Evolutionary conservation across 2,797 vertebrate species (phyloP).

Genomic region (Arremon aurantiirostris): DNA sequence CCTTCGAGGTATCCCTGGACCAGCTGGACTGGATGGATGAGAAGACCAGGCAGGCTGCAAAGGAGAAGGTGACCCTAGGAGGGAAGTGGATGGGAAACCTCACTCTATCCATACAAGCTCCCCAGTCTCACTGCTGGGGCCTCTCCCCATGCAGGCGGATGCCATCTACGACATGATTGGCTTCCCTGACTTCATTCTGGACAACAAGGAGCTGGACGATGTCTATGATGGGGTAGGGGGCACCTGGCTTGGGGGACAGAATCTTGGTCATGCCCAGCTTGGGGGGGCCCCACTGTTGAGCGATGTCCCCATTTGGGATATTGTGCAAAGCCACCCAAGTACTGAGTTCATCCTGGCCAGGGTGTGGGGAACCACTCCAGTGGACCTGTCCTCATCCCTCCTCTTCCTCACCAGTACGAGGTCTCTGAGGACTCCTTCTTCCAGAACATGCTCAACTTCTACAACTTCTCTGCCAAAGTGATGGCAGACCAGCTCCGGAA

Average conservation of each 20-base stretch:
- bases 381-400: background rate
- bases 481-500: constrained; percentile 97
- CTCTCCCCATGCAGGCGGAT: constrained; percentile 81
- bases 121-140: background rate
- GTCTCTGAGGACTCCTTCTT: constrained; percentile 95
- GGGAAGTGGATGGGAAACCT: background rate
- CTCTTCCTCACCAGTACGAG: constrained; percentile 82
- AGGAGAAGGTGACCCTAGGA: constrained; percentile 85
- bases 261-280: background rate
- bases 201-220: constrained; percentile 92
- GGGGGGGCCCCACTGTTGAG: background rate
- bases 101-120: background rate
- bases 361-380: background rate
- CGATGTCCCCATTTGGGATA: rapidly evolving
- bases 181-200: constrained; percentile 96
- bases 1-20: constrained; percentile 87
- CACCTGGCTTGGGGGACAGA: background rate
- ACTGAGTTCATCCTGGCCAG: background rate
- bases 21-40: constrained; percentile 92
- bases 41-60: constrained; percentile 87
- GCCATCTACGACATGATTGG: constrained; percentile 98
- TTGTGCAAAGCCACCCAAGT: rapidly evolving
- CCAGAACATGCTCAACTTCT: constrained; percentile 97
- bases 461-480: constrained; percentile 95
- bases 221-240: constrained; percentile 92